Evolutionary conservation across 2,888 invertebrate genomes (phyloP).

Genomic region (Hirudinaria manillensis): DNA sequence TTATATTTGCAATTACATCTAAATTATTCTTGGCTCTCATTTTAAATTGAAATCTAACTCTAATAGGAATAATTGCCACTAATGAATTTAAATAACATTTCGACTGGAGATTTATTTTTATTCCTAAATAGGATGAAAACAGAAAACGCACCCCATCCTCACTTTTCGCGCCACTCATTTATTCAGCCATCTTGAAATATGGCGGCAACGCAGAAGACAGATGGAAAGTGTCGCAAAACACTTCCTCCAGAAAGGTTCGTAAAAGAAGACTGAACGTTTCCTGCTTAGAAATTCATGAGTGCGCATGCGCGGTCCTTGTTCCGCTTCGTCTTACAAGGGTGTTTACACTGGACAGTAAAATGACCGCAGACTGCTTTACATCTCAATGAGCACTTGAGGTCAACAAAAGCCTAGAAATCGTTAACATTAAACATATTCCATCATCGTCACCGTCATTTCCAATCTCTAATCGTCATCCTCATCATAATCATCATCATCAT

Average conservation of each 20-base stretch:
- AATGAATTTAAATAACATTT: no score
- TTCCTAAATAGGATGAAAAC: not conserved
- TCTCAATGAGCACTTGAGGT: no score
- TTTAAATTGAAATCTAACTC: no score
- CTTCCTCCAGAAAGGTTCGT: slow-evolving; percentile 23
- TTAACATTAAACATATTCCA: no score
- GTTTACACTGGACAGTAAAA: slow-evolving; percentile 6
- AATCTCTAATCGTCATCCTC: not conserved
- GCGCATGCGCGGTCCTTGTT: slow-evolving; percentile 13
- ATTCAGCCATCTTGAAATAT: slow-evolving; percentile 26
- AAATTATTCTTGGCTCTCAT: no score
- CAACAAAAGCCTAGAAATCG: no score
- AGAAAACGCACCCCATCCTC: not conserved
- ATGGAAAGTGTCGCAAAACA: slow-evolving; percentile 22
- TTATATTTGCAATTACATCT: no score
- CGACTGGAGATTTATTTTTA: no score
- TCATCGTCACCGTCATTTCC: no score
- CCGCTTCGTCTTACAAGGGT: not conserved
- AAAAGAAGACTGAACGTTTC: slow-evolving; percentile 27
- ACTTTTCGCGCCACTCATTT: not conserved
- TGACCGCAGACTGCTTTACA: not conserved
- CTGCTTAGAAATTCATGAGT: slow-evolving; percentile 25
- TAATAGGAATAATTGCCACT: no score
- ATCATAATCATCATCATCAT: not conserved
- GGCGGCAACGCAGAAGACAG: slow-evolving; percentile 23